Evolutionary conservation across 2,888 invertebrate genomes (phyloP), one percentile per base, ranked within the genome.

Genomic region (Eledone cirrhosa): DNA sequence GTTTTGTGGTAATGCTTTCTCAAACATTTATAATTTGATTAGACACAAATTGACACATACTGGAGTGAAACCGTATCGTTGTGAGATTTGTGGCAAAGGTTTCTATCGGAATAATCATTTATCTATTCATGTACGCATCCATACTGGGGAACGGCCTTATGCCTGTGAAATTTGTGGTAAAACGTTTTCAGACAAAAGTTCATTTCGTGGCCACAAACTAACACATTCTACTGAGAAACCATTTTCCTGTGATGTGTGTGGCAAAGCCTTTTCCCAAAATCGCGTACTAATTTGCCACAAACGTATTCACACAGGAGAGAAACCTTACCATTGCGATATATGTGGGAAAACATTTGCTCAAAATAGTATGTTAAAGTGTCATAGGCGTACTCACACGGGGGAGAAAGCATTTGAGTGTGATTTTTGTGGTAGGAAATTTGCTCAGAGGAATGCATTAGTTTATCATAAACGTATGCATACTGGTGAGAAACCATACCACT

Each of bases 81-180:
- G 76, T 48, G 48, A 48, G 5, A 47, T 76, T 47, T 76, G 76
- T 48, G 76, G 48, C 19, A 48, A 47, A 29, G 48, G 47, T 19
- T 76, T 76, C 48, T 48, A 41, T 48, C 24, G 48, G 11, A 47
- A 76, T 16, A 48, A 29, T 48, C 47, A 76, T 24, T 48, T 76
- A 27, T 27, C 33, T 27, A 22, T 41, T 29, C 76, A 76, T 27
- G 48, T 76, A 29, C 41, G 24, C 29, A 76, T 27, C 22, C 76
- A 76, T 8, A 48, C 76, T 3, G 48, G 76, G 47, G 76, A 76
- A 16, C 41, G 48, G 24, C 41, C 76, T 1, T 47, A 76, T 8
- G 48, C 29, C 5, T 76, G 76, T 76, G 76, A 76, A 24, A 13
- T 76, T 11, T 76, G 76, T 48, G 76, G 76, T 2, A 76, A 76